Conservation (phyloP, 2,113 vertebrate genomes). For the Lepidothrix coronata region DNA sequence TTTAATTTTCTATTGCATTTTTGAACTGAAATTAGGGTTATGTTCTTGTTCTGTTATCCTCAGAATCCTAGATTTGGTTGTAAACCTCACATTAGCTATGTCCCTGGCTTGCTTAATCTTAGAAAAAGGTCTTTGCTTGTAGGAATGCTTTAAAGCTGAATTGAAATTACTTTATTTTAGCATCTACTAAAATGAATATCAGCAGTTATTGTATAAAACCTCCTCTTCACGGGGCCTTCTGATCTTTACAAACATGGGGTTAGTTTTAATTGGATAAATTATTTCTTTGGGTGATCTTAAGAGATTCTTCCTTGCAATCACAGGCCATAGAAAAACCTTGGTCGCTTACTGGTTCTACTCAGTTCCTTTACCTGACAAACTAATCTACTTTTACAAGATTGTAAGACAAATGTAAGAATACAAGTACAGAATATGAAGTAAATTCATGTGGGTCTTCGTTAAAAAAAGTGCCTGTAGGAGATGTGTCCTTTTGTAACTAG, state of each 20-base stretch:
- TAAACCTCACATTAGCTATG: not conserved
- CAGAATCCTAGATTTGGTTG: not conserved
- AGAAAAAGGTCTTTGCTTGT: not conserved
- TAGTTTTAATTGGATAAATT: not conserved
- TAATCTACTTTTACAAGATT: not conserved
- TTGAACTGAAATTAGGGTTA: not conserved
- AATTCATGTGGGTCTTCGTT: not conserved
- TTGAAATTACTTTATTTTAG: not conserved
- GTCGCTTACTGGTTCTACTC: not conserved
- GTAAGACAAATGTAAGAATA: not conserved
- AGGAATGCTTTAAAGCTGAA: not conserved
- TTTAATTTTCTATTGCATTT: constrained; percentile 23
- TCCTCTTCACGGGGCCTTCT: not conserved
- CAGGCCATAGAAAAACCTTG: not conserved
- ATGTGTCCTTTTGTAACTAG: not conserved
- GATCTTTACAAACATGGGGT: not conserved
- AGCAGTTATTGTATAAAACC: not conserved
- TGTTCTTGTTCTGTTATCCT: not conserved
- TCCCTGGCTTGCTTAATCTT: not conserved
- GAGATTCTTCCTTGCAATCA: not conserved
- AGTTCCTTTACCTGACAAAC: not conserved
- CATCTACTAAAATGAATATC: not conserved
- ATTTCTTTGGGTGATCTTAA: not conserved
- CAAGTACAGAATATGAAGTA: not conserved
- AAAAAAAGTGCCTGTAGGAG: not conserved